These are phyloP conservation scores for Poeciliopsis paucimaculata DNA, from an alignment of 2,797 vertebrate genomes.

Conservation along the genomic window DNA sequence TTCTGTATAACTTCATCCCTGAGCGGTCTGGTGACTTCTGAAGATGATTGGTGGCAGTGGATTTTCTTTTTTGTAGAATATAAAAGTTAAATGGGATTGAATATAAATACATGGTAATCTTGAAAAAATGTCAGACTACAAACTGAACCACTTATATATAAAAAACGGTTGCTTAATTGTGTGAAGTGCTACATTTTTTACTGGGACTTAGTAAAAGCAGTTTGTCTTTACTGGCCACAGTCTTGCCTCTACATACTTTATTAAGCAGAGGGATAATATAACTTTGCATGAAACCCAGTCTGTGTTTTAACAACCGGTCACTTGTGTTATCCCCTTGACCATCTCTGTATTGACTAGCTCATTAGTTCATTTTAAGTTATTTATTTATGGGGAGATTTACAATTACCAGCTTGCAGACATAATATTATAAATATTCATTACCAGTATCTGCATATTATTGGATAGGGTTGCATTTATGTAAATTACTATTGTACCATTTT, in stretches of 20 bases:
- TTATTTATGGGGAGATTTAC: conserved; percentile 17
- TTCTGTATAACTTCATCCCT: not conserved
- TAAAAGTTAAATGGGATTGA: not conserved
- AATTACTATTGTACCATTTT: conserved; percentile 29
- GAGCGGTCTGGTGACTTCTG: not conserved
- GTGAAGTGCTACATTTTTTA: not conserved
- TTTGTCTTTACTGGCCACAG: not conserved
- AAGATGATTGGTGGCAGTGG: not conserved
- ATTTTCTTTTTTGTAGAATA: not conserved
- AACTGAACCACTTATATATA: not conserved
- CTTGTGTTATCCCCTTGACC: not conserved
- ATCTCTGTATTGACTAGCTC: not conserved
- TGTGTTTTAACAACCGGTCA: not conserved
- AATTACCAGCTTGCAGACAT: conserved; percentile 38
- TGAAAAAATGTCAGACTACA: not conserved
- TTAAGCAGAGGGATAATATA: not conserved
- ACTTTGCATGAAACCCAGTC: not conserved
- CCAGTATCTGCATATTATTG: conserved; percentile 9
- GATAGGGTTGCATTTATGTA: conserved; percentile 55
- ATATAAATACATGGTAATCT: not conserved
- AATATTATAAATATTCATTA: conserved; percentile 66
- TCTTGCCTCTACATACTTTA: not conserved
- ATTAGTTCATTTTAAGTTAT: conserved; percentile 24
- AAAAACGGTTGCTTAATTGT: not conserved
- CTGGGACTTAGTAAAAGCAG: no score